phyloP scores from a whole-genome alignment of 2,113 vertebrate genomes.

The Cryptotis parvus region DNA sequence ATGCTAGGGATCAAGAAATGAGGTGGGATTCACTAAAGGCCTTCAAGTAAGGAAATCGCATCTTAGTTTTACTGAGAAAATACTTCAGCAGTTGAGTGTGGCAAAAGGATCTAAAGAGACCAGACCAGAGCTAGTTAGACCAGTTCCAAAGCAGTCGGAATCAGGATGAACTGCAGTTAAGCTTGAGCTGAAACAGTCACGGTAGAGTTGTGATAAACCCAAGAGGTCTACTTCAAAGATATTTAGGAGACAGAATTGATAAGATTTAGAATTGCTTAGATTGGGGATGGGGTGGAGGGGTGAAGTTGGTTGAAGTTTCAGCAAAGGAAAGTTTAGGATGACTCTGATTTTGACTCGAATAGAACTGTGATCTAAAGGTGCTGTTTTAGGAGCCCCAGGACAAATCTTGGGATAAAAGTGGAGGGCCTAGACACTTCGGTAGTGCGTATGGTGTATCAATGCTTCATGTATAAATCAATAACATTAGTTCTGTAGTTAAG shows the following conservation, averaged over 20 bases:
- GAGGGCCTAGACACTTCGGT: too few species aligned
- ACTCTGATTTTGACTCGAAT: not conserved
- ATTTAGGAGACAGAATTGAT: slow-evolving; percentile 12
- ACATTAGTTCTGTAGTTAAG: too few species aligned
- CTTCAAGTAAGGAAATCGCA: slow-evolving; percentile 33
- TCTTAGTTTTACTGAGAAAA: not conserved
- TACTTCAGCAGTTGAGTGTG: not conserved
- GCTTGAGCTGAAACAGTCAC: not conserved
- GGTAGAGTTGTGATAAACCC: not conserved
- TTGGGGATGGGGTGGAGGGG: not conserved
- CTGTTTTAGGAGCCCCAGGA: too few species aligned
- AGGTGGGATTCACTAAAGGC: not conserved
- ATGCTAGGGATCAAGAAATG: slow-evolving; percentile 6
- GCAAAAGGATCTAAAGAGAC: slow-evolving; percentile 11
- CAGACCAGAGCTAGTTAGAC: not conserved
- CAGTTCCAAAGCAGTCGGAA: not conserved
- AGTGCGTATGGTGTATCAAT: too few species aligned
- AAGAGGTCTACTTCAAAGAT: not conserved
- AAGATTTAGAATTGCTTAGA: not conserved
- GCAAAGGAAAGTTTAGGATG: slow-evolving; percentile 15
- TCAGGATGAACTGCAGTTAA: slow-evolving; percentile 28
- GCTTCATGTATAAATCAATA: too few species aligned
- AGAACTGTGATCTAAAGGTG: too few species aligned
- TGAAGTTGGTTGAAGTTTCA: not conserved
- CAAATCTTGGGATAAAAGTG: too few species aligned